Base-by-base conservation (phyloP, 2,888 invertebrate genomes). In the Protophormia terraenovae region DNA sequence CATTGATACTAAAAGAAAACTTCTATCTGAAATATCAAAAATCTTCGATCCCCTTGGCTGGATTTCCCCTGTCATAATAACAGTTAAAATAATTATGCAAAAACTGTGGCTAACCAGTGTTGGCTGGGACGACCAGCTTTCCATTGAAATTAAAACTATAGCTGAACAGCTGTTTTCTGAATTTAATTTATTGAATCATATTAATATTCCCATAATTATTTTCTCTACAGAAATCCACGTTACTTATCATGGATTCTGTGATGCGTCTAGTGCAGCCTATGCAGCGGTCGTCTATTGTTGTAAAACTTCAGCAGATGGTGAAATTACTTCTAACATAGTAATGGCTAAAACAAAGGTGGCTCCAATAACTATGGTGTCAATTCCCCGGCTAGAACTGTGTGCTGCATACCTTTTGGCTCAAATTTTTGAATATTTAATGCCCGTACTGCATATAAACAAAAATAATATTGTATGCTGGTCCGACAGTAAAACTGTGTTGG, bases 1-100 rank as follows among this genome's bases (percentile, higher is more conserved):
- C 19, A 41, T 77, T 8, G 71, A 72, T 22, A 79, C 79, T 3
- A 81, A 81, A 29, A 50, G 75, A 35, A 67, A 75, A 14, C 5
- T 75, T 3, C n/a, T 81, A 16, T 75, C 81, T 16, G 75, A 81
- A 38, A 81, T 81, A 10, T 81, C 67, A 8, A 80, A 72, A 66
- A 80, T 80, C 45, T 72, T 72, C 22, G 64, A 80, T 4, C 72
- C 55, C 1, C 55, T 80, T 50, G 62, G 71, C 10, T 72, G 71
- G 53, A 64, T 79, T 6, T 69, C 60, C 3, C 78, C 69, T 47
- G 69, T 50, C 3, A 78, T 69, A 47, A 27, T 60, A 19, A 16
- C 60, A 1, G 38, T 78, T 8, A 78, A 78, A 47, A 78, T 78
- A 3, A 53, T 69, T 8, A 78, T 78, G 7, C 69, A 50, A 27